Percentiles rank a stretch among this genome's conserved stretches.
Evolutionary conservation across 2,113 vertebrate genomes (phyloP).

Genomic region (Notarius quadriscutis): DNA sequence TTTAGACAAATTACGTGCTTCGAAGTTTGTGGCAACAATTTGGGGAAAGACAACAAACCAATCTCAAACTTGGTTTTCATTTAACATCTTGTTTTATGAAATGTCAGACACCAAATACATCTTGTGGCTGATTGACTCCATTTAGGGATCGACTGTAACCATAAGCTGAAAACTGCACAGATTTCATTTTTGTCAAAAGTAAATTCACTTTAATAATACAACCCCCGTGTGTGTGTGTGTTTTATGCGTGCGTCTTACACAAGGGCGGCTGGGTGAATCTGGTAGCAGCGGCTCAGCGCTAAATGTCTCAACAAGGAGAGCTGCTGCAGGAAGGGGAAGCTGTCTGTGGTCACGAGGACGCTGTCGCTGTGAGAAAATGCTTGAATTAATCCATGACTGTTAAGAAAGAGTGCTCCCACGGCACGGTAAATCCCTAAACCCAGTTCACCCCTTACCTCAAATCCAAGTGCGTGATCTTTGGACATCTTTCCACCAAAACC

Average conservation of each 20-base stretch:
- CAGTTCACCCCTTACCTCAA: conserved; percentile 78
- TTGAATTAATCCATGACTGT: neutral
- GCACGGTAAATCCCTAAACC: neutral
- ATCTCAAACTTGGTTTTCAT: neutral
- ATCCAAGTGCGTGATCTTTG: conserved; percentile 80
- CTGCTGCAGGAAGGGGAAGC: conserved; percentile 78
- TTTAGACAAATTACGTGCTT: neutral
- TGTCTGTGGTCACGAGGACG: conserved; percentile 81
- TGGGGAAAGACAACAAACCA: neutral
- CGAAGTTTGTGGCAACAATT: neutral
- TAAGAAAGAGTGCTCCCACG: neutral
- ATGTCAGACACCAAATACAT: neutral
- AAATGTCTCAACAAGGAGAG: conserved; percentile 80
- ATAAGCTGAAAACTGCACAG: neutral
- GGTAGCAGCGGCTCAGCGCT: conserved; percentile 90
- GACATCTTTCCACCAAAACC: conserved; percentile 81
- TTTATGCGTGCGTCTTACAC: conserved; percentile 58
- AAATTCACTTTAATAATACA: neutral
- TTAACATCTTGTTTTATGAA: too few relatives aligned
- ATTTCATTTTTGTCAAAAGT: neutral
- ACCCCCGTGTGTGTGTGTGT: neutral
- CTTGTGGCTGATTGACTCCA: neutral
- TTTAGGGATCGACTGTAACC: neutral
- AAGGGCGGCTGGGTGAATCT: conserved; percentile 84
- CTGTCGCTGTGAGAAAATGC: conserved; percentile 79